Evolutionary conservation across 1,140 invertebrate species (phyloP), one percentile per base, ranked within the genome.

Genomic region (Drosophila willistoni): DNA sequence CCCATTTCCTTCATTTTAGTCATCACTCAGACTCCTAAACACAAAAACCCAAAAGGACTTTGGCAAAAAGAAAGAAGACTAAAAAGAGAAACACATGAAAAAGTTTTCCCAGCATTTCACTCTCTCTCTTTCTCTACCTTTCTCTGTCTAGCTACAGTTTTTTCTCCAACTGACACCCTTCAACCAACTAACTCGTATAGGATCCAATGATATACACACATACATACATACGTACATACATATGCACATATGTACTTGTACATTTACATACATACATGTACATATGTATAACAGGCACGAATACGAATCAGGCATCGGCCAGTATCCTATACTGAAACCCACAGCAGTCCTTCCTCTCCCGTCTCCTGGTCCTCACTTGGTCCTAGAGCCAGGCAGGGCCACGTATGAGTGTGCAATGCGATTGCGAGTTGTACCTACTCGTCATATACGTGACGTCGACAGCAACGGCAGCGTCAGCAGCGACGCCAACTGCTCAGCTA

Each of bases 331-430:
- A 17, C 17, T 22, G 10, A 5, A 39, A 3, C 7, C 64, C 77
- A 47, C 36, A 29, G 29, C 29, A 29, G 29, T 29, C 79, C 69
- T 51, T 7, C 36, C 17, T 41, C 51, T 51, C 36, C 25, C n/a
- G 14, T 10, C 65, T 69, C 74, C 64, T 68, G 68, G 63, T 68
- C 69, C 44, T 34, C 77, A 14, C 29, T 29, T 29, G 29, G 29
- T 61, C 61, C n/a, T 36, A 47, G 22, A 57, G 22, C 13, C 64
- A 19, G 66, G 14, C n/a, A 13, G 19, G 47, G 33, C 39, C 83
- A 86, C 83, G 83, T 87, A 86, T 86, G 83, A 79, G 84, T 76
- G 83, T 86, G 83, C 79, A 87, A 71, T 86, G 75, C 76, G 67
- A 83, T 76, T 77, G 77, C 77, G 68, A 83, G 83, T 77, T 77